Conservation (phyloP, 2,797 vertebrate genomes). For the Cygnus olor region DNA sequence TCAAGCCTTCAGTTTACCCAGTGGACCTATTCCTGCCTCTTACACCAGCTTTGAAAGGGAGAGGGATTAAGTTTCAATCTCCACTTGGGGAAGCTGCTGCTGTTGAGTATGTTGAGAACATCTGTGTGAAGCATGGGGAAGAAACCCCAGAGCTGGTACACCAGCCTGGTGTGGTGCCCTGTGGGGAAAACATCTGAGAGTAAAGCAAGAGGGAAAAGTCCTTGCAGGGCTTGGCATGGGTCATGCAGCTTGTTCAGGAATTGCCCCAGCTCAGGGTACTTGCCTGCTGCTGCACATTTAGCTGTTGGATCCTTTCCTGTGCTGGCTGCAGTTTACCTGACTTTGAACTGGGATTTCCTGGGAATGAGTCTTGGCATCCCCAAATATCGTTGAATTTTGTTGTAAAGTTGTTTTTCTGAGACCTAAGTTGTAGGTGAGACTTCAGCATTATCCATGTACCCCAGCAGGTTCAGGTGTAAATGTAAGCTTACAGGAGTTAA, state of each 20-base stretch:
- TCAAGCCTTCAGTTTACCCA: not conserved
- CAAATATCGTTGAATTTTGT: not conserved
- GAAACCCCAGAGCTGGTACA: not conserved
- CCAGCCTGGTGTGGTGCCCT: not conserved
- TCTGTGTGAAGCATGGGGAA: not conserved
- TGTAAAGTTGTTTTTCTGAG: not conserved
- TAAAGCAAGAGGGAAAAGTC: not conserved
- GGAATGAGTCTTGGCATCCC: not conserved
- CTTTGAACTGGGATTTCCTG: not conserved
- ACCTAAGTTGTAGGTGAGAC: not conserved
- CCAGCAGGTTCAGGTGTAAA: not conserved
- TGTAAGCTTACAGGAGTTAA: not conserved
- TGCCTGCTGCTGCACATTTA: not conserved
- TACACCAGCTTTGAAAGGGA: not conserved
- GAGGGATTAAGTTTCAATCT: not conserved
- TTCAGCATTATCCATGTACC: fast-evolving
- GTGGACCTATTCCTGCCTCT: not conserved
- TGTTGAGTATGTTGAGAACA: not conserved
- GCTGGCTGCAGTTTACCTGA: too few species aligned
- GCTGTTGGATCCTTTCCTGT: too few species aligned
- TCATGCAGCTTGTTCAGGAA: not conserved
- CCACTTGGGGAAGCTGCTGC: not conserved
- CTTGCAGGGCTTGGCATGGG: not conserved
- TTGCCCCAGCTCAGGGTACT: not conserved
- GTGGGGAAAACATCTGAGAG: not conserved